phyloP scores from a whole-genome alignment of 2,888 invertebrate genomes.

The Pyrrhia umbra region DNA sequence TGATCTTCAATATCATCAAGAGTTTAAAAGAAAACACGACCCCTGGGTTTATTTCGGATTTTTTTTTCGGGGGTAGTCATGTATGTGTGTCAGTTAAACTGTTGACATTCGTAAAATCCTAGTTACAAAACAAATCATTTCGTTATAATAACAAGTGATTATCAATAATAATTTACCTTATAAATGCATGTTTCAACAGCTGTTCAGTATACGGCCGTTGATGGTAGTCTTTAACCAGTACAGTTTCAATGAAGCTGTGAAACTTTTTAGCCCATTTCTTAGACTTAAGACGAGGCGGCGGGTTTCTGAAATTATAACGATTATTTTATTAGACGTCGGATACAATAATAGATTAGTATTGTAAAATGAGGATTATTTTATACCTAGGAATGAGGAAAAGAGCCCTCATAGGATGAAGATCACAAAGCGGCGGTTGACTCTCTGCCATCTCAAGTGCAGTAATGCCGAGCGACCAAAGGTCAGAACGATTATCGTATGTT shows the following conservation, averaged over 20 bases:
- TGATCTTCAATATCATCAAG: no score
- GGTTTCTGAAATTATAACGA: slow-evolving; percentile 91
- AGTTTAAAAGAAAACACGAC: no score
- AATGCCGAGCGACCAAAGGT: slow-evolving; percentile 98
- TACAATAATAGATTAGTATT: neutral
- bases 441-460: slow-evolving; percentile 99
- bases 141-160: neutral
- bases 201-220: slow-evolving; percentile 99
- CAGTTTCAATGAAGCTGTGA: slow-evolving; percentile 99
- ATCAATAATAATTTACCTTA: slow-evolving; percentile 86
- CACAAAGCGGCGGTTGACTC: slow-evolving; percentile 99
- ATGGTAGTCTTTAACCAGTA: slow-evolving; percentile 99
- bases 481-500: slow-evolving; percentile 99
- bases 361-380: neutral
- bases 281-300: slow-evolving; percentile 98
- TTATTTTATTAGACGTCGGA: neutral
- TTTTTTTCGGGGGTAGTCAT: no score
- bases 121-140: no score
- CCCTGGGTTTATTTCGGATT: no score
- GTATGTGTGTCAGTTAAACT: no score
- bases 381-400: slow-evolving; percentile 98
- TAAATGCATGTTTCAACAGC: slow-evolving; percentile 98
- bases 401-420: slow-evolving; percentile 99
- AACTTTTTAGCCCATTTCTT: slow-evolving; percentile 99
- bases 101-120: no score